Base-by-base conservation (phyloP, 2,888 invertebrate species). In the Amphimallon solstitiale region DNA sequence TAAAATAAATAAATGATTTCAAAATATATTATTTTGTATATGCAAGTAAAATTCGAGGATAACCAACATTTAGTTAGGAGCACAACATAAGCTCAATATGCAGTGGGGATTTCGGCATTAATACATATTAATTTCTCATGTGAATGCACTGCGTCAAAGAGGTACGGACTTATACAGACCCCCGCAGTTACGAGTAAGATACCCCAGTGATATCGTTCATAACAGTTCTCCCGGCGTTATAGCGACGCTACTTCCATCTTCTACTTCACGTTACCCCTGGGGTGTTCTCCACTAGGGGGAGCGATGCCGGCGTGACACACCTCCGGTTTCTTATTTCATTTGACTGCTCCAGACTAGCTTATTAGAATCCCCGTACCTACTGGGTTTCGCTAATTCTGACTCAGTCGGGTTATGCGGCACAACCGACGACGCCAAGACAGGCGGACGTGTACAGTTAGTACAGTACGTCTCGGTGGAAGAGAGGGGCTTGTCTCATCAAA, bases 301-400 rank as follows among this genome's bases (percentile, higher is more conserved):
- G 71, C 70, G 68, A 56, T 40, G 56, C 14, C 40, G 56, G 56
- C 40, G 56, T 56, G 72, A 71, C 75, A 72, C 72, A 72, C 74
- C 75, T 74, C 70, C 71, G 69, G 72, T 72, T 71, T 75, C 73
- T 75, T 72, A 73, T 75, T 74, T 76, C 72, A 71, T 72, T 71
- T 71, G 71, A 72, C 72, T 68, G 69, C 70, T 72, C 70, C 67
- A 72, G 73, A 66, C 72, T 68, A 66, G 72, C 69, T 73, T 72
- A 74, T 73, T 73, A 73, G 67, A 67, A 67, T 67, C 71, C 70
- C 73, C 67, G 67, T 71, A 69, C 70, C 69, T 70, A 64, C 70
- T 68, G 69, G 70, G 73, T 69, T 72, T 71, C 69, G 63, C 69
- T 70, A 73, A 73, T 71, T 69, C 71, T 65, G 65, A 21, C 56